Evolutionary conservation across 1,140 invertebrate genomes (phyloP), one percentile per base, ranked within the genome.

Genomic region (Megathymus violae): DNA sequence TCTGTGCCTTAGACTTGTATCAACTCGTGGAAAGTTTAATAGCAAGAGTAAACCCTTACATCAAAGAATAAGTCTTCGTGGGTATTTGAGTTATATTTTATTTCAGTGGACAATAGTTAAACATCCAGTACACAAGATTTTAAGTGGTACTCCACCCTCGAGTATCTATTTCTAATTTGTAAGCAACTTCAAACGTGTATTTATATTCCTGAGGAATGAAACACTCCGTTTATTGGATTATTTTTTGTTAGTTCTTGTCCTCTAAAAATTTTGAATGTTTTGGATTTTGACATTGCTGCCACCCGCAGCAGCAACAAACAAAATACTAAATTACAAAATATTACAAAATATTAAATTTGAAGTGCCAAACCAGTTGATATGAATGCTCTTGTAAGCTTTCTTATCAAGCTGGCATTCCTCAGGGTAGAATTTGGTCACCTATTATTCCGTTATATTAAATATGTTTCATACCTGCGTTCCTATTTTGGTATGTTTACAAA

Each of bases 1-100:
- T 60, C 54, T 60, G 47, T 60, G 36, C 52, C 34, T 27, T 62
- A 64, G 36, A 43, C 27, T 31, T 4, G 1, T 7, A 7, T 31
- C 4, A 31, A 7, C 7, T 31, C 7, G 7, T 9, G 27, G 4
- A 7, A 31, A 31, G 9, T 31, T 9, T 31, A 1, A 9, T 9
- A 7, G 4, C 9, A 9, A 25, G 22, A 3, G 6, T 25, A 25
- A 3, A 25, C 22, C 27, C 27, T 4, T 9, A 31, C 9, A 9
- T 7, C 27, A 9, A 4, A 4, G 27, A 31, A 31, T 31, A 31
- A 31, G 3, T 9, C 27, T 9, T 31, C 27, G 27, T 31, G 27
- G 27, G 27, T 31, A 9, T 4, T 31, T 31, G 4, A 31, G 27
- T 31, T 31, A n/a, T n/a, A n/a, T 31, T 31, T 31, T 31, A 31